These are phyloP conservation scores for Micromussa lordhowensis DNA, from an alignment of 92 coral and sea anemone species.

Conservation along the genomic window DNA sequence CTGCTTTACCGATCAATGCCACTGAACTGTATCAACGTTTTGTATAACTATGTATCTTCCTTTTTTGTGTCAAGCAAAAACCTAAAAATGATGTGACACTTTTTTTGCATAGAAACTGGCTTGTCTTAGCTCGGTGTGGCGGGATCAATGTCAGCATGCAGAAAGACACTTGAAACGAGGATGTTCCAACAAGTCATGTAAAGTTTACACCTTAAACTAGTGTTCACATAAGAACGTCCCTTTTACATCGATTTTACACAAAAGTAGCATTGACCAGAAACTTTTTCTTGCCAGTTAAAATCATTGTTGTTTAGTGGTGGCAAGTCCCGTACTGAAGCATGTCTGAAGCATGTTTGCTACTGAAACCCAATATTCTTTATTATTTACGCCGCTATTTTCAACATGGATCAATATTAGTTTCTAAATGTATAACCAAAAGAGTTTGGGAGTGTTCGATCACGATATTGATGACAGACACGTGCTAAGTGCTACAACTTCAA, in stretches of 20 bases:
- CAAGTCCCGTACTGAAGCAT: neutral
- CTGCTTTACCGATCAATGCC: neutral
- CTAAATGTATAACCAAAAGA: too few species aligned
- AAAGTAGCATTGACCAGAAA: neutral
- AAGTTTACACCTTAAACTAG: too few species aligned
- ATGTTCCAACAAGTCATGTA: neutral
- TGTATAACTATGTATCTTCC: too few species aligned
- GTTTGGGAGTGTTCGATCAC: too few species aligned
- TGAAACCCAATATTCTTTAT: too few species aligned
- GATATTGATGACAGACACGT: too few species aligned
- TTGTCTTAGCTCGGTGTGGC: neutral
- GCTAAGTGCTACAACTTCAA: too few species aligned
- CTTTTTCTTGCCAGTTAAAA: neutral
- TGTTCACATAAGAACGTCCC: neutral
- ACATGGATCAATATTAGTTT: too few species aligned
- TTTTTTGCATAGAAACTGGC: neutral
- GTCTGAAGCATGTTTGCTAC: too few species aligned
- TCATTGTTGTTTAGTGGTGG: neutral
- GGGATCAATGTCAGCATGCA: too few species aligned
- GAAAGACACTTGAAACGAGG: neutral
- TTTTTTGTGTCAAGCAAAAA: neutral
- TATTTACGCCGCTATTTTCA: too few species aligned
- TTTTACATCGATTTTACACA: neutral
- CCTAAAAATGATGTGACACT: too few species aligned
- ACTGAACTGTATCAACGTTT: neutral